Evolutionary conservation across 2,888 invertebrate species (phyloP), one percentile per base, ranked within the genome.

Genomic region (Rhamnusium bicolor): DNA sequence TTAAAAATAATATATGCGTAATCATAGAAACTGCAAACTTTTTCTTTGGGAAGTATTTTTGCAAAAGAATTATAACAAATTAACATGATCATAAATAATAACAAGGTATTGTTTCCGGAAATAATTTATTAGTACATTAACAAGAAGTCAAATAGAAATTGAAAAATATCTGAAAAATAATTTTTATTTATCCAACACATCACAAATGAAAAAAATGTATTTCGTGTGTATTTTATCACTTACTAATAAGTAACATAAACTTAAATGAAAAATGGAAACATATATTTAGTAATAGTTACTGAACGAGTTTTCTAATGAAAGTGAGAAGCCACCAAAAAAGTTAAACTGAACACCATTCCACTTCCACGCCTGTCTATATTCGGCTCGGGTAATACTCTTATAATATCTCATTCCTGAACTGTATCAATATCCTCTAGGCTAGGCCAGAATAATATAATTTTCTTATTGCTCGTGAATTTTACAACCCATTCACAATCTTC

Each of bases 391-490:
- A 66, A 16, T 53, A 66, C 18, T 32, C 32, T 66, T 12, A 53
- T 40, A 27, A 66, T 54, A 40, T 66, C 66, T 19, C 53, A 19
- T 6, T 54, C 66, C 14, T 40, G 10, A 18, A 66, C 53, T 19
- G 53, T 51, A 51, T 53, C 66, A n/a, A 5, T 16, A 54, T 66
- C 66, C 16, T 66, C 53, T 29, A 32, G 32, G 24, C 19, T 12
- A 40, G 66, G 40, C 54, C 66, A 66, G 12, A 40, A 40, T 12
- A 62, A 66, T 53, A 40, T 66, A 66, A 54, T 54, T 66, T 40
- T 53, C 21, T 40, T 54, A n/a, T 66, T 54, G 54, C 54, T 53
- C 21, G 54, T 54, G 66, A 54, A 66, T 54, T 53, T 40, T 32
- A 5, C 19, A 7, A 53, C 12, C 46, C 54, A 66, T 62, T 46